Evolutionary conservation across 2,797 vertebrate genomes (phyloP), one percentile per base, ranked within the genome.

Genomic region (Somateria mollissima): DNA sequence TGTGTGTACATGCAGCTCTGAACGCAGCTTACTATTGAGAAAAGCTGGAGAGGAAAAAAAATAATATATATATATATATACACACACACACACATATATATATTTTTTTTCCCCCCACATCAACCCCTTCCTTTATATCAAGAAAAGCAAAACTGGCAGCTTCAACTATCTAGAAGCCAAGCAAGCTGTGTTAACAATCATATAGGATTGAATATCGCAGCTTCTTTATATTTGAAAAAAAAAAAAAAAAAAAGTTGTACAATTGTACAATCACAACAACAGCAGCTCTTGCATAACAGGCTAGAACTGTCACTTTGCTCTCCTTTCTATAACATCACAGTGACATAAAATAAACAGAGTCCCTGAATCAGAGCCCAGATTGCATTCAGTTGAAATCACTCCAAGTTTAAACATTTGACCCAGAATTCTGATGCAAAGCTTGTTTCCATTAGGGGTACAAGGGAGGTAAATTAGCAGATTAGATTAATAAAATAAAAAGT

Each of bases 71-170:
- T 45, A 47, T 21, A 21, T 47, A 39, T 6, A 41, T 16, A 41
- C 2, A 41, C 6, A 16, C n/a, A n/a, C n/a, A n/a, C n/a, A n/a
- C n/a, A n/a, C n/a, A n/a, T 45, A 45, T 45, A 20, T 45, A 20
- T 47, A 11, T 19, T 21, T 10, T 47, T 21, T 47, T 51, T 25
- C 16, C 39, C 43, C 43, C 13, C 10, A n/a, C 58, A 75, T 84
- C 91, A 90, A 92, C 83, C 37, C 62, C 58, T 81, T 92, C 12
- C 19, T 81, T 81, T 60, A 34, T 57, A 51, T 9, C 22, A 72
- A 75, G 32, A 71, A 57, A 62, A 74, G 39, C 34, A 34, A 28
- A 93, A 61, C 14, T 41, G 74, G 27, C n/a, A 87, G 17, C 47
- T 79, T 56, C n/a, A 64, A 1, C 24, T 16, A 32, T 2, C 13